Evolutionary conservation across 1,140 invertebrate genomes (phyloP), one percentile per base, ranked within the genome.

Genomic region (Euschistus heros): DNA sequence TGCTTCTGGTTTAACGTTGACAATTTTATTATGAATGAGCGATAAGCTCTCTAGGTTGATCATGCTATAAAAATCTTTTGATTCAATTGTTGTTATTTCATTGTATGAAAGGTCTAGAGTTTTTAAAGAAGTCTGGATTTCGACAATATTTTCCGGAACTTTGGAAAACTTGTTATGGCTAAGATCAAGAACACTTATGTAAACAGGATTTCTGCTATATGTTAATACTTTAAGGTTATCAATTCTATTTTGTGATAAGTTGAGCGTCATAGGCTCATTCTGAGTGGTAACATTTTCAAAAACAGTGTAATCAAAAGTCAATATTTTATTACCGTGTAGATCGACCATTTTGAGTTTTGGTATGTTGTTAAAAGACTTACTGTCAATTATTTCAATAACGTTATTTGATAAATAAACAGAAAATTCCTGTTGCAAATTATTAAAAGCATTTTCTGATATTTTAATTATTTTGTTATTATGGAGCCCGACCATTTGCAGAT

Each of bases 101-200:
- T 93, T 94, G 73, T 86, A 83, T 0, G 86, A 85, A 52, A 90
- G 72, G 70, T 85, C 81, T 14, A 89, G 78, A 67, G 84, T 80
- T 71, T 82, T 77, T 67, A 89, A 74, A 2, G 82, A 79, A 54
- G 78, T 77, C 17, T 82, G 79, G 52, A 86, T 74, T 37, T 80
- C 77, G 55, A 80, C 75, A 52, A 88, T 79, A 69, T 83, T 80
- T 69, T 80, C 78, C 67, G 87, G 86, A 67, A 88, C 79, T 65
- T 82, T 80, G 50, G 75, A 73, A 15, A 91, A 74, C 57, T 80
- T 79, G 71, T 89, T 89, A 70, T 84, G 80, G 27, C 83, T 84
- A 22, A 87, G 77, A 74, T 89, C 87, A 64, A 91, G 76, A 65
- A 82, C 80, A 72, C 85, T 84, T 30, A 87, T 77, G 64, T 81